phyloP scores from a whole-genome alignment of 2,113 vertebrate genomes.

The Trinectes maculatus region DNA sequence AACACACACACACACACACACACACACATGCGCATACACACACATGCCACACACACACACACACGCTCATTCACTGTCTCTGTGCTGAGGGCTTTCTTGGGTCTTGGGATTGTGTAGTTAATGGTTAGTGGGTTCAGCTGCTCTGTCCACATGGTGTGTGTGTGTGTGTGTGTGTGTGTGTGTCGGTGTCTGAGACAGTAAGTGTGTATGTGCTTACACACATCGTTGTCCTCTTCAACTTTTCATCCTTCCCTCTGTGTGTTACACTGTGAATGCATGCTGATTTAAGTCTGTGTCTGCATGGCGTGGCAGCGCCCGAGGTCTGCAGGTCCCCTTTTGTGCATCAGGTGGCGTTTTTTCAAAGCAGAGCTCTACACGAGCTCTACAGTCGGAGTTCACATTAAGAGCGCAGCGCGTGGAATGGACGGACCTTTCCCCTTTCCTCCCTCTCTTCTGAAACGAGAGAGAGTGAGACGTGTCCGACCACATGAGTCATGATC shows the following conservation, averaged over 20 bases:
- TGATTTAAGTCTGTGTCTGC: slow-evolving; percentile 17
- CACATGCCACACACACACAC: slow-evolving; percentile 5
- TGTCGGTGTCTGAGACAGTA: not conserved
- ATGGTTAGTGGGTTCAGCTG: slow-evolving; percentile 65
- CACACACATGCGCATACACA: slow-evolving; percentile 15
- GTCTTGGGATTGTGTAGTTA: slow-evolving; percentile 38
- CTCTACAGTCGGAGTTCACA: slow-evolving; percentile 9
- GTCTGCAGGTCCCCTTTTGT: slow-evolving; percentile 14
- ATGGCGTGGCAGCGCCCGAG: slow-evolving; percentile 25
- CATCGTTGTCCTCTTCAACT: slow-evolving; percentile 12
- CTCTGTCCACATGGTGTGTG: slow-evolving; percentile 52
- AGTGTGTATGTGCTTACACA: slow-evolving; percentile 5
- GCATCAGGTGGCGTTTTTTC: slow-evolving; percentile 30
- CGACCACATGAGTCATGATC: not conserved
- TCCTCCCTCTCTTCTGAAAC: slow-evolving; percentile 6
- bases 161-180: not conserved
- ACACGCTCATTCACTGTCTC: slow-evolving; percentile 4
- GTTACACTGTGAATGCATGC: slow-evolving; percentile 18
- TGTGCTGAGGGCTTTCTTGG: slow-evolving; percentile 44
- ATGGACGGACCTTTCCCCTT: not conserved
- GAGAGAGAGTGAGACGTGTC: not conserved
- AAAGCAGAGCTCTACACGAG: slow-evolving; percentile 1
- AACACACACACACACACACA: slow-evolving; percentile 26
- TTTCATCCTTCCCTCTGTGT: slow-evolving; percentile 4
- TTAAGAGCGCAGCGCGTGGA: not conserved